Conservation (phyloP, 2,888 invertebrate genomes). For the Tyria jacobaeae region DNA sequence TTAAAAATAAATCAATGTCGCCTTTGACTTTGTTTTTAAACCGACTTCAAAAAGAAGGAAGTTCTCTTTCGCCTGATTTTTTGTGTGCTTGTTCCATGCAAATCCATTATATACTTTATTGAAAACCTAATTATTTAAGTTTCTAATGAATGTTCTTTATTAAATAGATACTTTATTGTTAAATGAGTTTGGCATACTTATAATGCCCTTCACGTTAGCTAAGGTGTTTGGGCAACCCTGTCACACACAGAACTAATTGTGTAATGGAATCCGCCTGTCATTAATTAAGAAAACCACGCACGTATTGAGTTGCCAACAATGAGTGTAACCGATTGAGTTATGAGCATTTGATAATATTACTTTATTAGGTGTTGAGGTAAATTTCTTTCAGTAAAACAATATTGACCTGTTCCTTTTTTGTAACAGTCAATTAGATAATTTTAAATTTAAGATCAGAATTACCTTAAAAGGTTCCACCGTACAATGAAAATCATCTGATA, state of each 20-base stretch:
- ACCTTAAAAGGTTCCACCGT: no score
- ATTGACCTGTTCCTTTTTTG: no score
- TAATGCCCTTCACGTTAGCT: slow-evolving; percentile 8
- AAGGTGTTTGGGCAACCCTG: slow-evolving; percentile 28
- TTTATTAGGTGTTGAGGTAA: neutral
- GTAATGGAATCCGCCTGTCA: slow-evolving; percentile 68
- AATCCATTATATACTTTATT: no score
- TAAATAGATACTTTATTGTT: neutral
- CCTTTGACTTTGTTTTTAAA: neutral
- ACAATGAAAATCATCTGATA: no score
- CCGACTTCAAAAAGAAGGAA: neutral
- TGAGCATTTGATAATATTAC: slow-evolving; percentile 13
- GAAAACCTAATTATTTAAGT: no score
- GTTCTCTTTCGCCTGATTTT: no score
- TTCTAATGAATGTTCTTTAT: no score
- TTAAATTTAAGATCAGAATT: no score
- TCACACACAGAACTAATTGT: slow-evolving; percentile 60
- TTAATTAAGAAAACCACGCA: slow-evolving; percentile 55
- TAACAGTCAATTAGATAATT: no score
- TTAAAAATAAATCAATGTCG: no score
- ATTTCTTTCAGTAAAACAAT: neutral
- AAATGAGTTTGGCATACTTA: neutral
- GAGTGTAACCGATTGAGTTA: slow-evolving; percentile 22
- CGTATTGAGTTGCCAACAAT: slow-evolving; percentile 33
- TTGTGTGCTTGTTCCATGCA: no score